Base-by-base conservation (phyloP, 2,888 invertebrate species). In the Agrotis segetum region DNA sequence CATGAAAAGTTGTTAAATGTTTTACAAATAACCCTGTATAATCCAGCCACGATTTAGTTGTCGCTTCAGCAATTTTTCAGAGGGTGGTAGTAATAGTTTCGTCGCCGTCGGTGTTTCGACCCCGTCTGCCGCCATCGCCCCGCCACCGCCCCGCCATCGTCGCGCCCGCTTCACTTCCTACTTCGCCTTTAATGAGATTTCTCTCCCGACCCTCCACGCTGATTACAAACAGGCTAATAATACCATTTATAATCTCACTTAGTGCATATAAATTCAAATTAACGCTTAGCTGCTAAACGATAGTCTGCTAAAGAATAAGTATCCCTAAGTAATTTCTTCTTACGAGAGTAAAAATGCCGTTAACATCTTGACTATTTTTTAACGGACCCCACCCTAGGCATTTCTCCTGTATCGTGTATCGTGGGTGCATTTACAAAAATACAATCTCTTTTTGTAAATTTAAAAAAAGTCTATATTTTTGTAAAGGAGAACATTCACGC, bases 161-260 rank as follows among this genome's bases (percentile, higher is more conserved):
- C 46, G 40, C 67, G 9, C 61, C 40, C 55, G 58, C 75, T 73
- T 73, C 78, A 71, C 79, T 85, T 83, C 84, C 85, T 79, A 81
- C 82, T 11, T 78, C 74, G 74, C 74, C 75, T 79, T 75, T 87
- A 87, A 90, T 86, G 80, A 88, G 86, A 89, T 90, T 87, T 87
- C 78, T 76, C 84, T 86, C 81, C 84, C 84, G 74, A 68, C 83
- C 78, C 63, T 77, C 71, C 70, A 60, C 74, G 77, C 80, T 85
- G 83, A 88, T 89, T 85, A 85, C 82, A 82, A 77, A 81, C 70
- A 74, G 78, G 78, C 72, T 85, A 84, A 82, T 87, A 86, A 87
- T 75, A 70, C 74, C 74, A 85, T 84, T 85, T 79, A 7, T 71
- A 75, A 78, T 77, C 74, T 62, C 46, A 71, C 55, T 74, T 64